Evolutionary conservation across 1,140 invertebrate species (phyloP), one percentile per base, ranked within the genome.

Genomic region (Drosophila yakuba): DNA sequence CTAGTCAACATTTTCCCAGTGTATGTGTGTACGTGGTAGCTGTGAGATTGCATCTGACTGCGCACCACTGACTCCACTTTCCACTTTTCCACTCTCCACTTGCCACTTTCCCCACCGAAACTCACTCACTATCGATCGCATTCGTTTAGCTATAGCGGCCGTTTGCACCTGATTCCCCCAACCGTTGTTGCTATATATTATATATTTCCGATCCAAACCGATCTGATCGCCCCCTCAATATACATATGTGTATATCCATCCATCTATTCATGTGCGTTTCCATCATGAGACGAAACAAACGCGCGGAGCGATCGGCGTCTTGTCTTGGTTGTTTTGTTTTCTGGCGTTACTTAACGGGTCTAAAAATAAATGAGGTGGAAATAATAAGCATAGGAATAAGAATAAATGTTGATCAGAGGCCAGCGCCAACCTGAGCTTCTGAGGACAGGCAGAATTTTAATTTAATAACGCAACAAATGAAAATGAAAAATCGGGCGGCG

Each of bases 341-440:
- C 20, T 20, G 17, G 36, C 66, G 66, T 82, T 79, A 78, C 71
- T 84, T 84, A 81, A 78, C 82, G 64, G 36, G 20, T 74, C 82
- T 83, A 86, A 60, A 88, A 88, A 86, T 86, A 86, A 56, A 50
- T 71, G 20, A 83, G 83, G 80, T 77, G 52, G 78, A 38, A 75
- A 76, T 80, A 80, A 68, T 76, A 69, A 74, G 20, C 20, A 20
- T 20, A 20, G 20, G 56, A 71, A 74, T 66, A 58, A 72, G 56
- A 71, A 74, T 66, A 58, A 72, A 74, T 69, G 74, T 45, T 77
- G 63, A 77, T 77, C 74, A 52, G 63, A 56, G 56, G 44, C 54
- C 63, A 83, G 48, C 36, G 39, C 54, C 66, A 79, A 72, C 60
- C 80, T 84, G 66, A 84, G 58, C 52, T 51, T 51, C 68, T 72